Conservation (phyloP, 2,888 invertebrate species). For the Dione juno region DNA sequence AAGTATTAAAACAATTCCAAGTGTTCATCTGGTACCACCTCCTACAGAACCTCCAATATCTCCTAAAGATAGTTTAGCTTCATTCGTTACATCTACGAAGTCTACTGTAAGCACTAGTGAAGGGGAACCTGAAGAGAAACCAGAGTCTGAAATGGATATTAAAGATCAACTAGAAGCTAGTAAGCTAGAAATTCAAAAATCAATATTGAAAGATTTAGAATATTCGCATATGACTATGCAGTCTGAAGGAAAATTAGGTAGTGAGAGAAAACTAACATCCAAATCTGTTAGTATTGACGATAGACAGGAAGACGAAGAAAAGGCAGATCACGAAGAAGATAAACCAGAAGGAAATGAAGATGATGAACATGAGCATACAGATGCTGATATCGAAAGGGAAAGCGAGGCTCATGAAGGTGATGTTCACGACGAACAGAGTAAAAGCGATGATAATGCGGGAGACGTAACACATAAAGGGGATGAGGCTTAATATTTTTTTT, state of each 20-base stretch:
- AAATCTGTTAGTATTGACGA: conserved; percentile 52
- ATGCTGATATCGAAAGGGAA: conserved; percentile 32
- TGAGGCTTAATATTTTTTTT: not conserved
- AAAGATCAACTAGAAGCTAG: conserved; percentile 63
- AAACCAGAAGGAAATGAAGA: conserved; percentile 43
- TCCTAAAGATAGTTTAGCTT: conserved; percentile 66
- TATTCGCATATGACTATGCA: conserved; percentile 59
- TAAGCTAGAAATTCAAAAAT: conserved; percentile 70
- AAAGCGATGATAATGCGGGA: not conserved
- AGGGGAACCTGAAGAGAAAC: conserved; percentile 52
- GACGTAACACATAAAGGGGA: not conserved
- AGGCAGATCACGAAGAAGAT: conserved; percentile 54
- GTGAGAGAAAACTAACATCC: conserved; percentile 46
- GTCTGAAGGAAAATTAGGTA: conserved; percentile 52
- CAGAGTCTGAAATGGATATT: conserved; percentile 54
- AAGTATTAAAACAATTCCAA: conserved; percentile 71
- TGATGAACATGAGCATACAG: conserved; percentile 34
- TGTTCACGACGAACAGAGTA: conserved; percentile 32
- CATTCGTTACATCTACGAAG: conserved; percentile 67
- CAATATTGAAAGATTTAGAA: conserved; percentile 70
- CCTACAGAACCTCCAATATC: conserved; percentile 51
- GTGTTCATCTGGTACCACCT: conserved; percentile 60
- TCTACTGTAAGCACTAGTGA: conserved; percentile 53
- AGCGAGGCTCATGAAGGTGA: conserved; percentile 37
- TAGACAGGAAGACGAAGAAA: conserved; percentile 53